Evolutionary conservation across 2,888 invertebrate species (phyloP), one percentile per base, ranked within the genome.

Genomic region (Agriopis leucophaearia): DNA sequence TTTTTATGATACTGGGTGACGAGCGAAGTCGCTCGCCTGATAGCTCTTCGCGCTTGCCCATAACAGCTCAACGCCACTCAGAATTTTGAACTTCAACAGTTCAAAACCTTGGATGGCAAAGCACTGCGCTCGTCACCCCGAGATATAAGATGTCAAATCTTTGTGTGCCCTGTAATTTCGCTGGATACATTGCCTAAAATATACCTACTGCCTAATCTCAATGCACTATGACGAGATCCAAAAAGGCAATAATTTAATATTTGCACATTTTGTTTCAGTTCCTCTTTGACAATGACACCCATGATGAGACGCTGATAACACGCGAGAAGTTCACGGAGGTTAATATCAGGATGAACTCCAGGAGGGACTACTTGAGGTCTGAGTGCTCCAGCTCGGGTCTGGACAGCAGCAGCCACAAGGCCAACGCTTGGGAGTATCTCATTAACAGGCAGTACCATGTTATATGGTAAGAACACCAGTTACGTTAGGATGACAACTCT

Each of bases 341-440:
- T 16, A 95, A 94, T 69, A 88, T 91, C 15, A 90, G 96, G 72
- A 94, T 96, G 92, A 93, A 94, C 52, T 91, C 88, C 52, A 88
- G 96, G 52, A 90, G 95, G 58, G 94, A 94, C 61, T 95, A 94
- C 80, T 82, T 96, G 74, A 92, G 94, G 71, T 92, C 90, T 67
- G 94, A 95, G 68, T 97, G 96, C 81, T 91, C 94, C n/a, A 91
- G 91, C 66, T 89, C 95, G 48, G 95, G 96, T 36, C 90, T 96
- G 51, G 95, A 96, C 79, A 90, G 94, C 69, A 91, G 94, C 44
- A 95, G 95, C 18, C 95, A 96, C 76, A 96, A 96, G 81, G 96
- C 97, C 36, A 97, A 97, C 81, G 96, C 97, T 13, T 97, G 97
- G 97, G 97, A 97, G 87, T 97, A 97, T 88, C 95, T 97, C 82